These are phyloP conservation scores for Oophaga sylvatica DNA, from an alignment of 2,797 vertebrate genomes.

Conservation along the genomic window DNA sequence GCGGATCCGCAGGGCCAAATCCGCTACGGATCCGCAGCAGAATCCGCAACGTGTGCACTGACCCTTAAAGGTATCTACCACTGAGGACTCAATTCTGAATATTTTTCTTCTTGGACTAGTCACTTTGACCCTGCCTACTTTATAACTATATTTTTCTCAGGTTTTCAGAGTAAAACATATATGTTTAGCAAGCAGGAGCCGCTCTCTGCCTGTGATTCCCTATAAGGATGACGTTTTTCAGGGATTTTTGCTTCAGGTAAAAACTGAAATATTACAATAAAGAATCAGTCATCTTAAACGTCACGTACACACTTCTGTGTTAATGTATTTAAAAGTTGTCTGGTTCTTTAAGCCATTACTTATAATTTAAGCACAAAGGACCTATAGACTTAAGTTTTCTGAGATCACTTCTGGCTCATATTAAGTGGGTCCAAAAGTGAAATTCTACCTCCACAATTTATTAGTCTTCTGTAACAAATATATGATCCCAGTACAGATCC, in stretches of 20 bases:
- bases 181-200: too few relatives aligned
- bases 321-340: neutral
- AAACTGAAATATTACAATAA: neutral
- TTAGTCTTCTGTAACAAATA: constrained; percentile 54
- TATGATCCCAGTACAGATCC: constrained; percentile 32
- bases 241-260: neutral
- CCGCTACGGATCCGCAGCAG: too few relatives aligned
- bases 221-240: neutral
- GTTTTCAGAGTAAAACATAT: too few relatives aligned
- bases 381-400: constrained; percentile 43
- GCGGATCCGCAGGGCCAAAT: too few relatives aligned
- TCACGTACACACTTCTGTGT: neutral
- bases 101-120: too few relatives aligned
- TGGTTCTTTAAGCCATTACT: neutral
- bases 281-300: neutral
- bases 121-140: too few relatives aligned
- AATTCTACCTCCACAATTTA: constrained; percentile 50
- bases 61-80: too few relatives aligned
- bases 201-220: too few relatives aligned
- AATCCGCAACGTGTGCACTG: too few relatives aligned
- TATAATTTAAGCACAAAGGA: constrained; percentile 32
- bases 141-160: too few relatives aligned
- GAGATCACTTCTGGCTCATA: constrained; percentile 42
- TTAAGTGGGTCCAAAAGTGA: constrained; percentile 43
- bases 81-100: too few relatives aligned